Evolutionary conservation across 2,797 vertebrate genomes (phyloP), one percentile per base, ranked within the genome.

Genomic region (Allobates femoralis): DNA sequence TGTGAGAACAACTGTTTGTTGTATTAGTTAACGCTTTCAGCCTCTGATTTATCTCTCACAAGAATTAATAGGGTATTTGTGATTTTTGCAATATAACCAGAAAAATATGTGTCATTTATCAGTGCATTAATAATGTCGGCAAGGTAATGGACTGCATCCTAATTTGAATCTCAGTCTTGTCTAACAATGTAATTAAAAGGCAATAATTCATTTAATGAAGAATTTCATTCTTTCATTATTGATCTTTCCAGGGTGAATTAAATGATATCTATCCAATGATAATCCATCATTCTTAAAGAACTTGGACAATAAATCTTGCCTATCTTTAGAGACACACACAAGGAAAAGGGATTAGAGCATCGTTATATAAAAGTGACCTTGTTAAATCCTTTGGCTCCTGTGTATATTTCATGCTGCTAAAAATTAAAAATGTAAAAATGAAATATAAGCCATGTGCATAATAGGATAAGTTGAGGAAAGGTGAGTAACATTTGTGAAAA

Each of bases 201-300:
- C 86, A 87, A 87, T 88, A 88, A 88, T 88, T 88, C 77, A 85
- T 85, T 85, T 85, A 88, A 88, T 88, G 86, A 88, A 88, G 83
- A 84, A 88, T 88, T 85, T 81, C 82, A 85, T 88, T 88, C 82
- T 85, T 85, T 88, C 86, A 85, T 88, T 88, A 88, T 88, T 88
- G 86, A 88, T 88, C 78, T 76, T 84, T 81, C 83, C 83, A 88
- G 50, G 69, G 77, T 85, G 83, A 81, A 88, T 88, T 75, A 88
- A 84, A 88, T 88, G 82, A 88, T 85, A 84, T 88, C 86, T 77
- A 67, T 74, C 77, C 78, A 85, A 88, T 80, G 86, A 88, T 80
- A 85, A 88, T 88, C 69, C 73, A 85, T 88, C 86, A 88, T 85
- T 88, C 69, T 75, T 51, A 32, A 56, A 67, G 69, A 88, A 88